Conservation (phyloP, 2,888 invertebrate genomes). For the Stenchaetothrips biformis region DNA sequence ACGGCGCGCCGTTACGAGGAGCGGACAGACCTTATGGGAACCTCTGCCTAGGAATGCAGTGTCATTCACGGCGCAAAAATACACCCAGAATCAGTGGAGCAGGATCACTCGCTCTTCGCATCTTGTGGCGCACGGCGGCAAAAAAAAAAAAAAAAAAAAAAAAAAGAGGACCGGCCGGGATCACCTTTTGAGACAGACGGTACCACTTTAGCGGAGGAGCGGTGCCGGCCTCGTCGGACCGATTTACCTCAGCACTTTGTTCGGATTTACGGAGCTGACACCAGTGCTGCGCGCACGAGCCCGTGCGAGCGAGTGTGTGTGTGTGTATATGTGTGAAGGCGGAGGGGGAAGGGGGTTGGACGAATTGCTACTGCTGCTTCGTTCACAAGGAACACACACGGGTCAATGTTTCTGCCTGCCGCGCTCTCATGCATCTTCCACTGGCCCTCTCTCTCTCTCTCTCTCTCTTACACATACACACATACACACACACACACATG, state of each 20-base stretch:
- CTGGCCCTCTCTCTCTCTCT: neutral
- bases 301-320: neutral
- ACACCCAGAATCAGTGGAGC: too few relatives aligned
- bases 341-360: neutral
- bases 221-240: neutral
- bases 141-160: too few relatives aligned
- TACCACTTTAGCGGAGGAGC: neutral
- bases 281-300: neutral
- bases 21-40: neutral
- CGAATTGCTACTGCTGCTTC: neutral
- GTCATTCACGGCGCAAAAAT: too few relatives aligned
- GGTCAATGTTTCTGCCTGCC: neutral
- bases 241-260: conserved; percentile 13
- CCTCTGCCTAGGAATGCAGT: neutral
- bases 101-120: too few relatives aligned
- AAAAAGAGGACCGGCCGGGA: too few relatives aligned
- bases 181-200: neutral
- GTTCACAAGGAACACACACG: neutral
- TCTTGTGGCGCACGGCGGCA: too few relatives aligned
- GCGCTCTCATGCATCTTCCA: neutral
- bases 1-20: neutral
- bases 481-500: conserved; percentile 4
- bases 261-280: conserved; percentile 20
- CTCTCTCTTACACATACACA: neutral
- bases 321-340: neutral